These are phyloP conservation scores for Amblyjoppa proteus DNA, from an alignment of 2,888 invertebrate species.

Conservation along the genomic window DNA sequence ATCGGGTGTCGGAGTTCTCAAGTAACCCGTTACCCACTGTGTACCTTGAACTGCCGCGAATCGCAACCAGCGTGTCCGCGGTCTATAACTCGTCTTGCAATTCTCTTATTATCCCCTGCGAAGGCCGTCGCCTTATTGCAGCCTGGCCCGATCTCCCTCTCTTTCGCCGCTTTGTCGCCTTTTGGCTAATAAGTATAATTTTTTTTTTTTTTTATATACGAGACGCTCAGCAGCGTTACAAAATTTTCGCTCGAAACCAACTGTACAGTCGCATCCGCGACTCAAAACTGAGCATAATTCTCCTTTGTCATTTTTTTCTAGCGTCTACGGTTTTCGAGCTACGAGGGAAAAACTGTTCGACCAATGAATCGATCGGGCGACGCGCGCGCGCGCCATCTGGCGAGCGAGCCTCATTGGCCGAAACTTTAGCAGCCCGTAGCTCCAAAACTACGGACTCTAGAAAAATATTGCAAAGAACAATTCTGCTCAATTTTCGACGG, in stretches of 20 bases:
- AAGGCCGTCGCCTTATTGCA: constrained; percentile 28
- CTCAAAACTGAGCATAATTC: neutral
- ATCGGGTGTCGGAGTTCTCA: constrained; percentile 36
- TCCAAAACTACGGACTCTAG: no score
- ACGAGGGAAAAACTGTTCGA: neutral
- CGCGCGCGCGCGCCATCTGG: neutral
- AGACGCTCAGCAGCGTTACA: neutral
- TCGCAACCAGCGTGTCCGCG: neutral
- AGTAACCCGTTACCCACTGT: constrained; percentile 43
- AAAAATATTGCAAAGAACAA: neutral
- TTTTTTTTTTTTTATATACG: neutral
- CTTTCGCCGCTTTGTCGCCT: neutral
- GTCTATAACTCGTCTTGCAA: constrained; percentile 7
- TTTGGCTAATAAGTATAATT: neutral
- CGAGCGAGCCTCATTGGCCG: neutral
- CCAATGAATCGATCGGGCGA: neutral
- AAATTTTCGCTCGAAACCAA: neutral
- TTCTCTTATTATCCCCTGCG: constrained; percentile 35
- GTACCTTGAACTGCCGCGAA: neutral
- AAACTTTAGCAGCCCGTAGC: neutral
- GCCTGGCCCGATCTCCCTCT: neutral
- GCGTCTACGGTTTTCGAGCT: neutral
- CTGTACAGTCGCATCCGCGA: neutral
- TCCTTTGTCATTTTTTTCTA: neutral
- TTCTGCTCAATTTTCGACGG: no score